A percentile compares a stretch with the other conserved stretches of the same genome.
Evolutionary conservation across 2,888 invertebrate genomes (phyloP).

Genomic region (Lycocerus yunnanus): DNA sequence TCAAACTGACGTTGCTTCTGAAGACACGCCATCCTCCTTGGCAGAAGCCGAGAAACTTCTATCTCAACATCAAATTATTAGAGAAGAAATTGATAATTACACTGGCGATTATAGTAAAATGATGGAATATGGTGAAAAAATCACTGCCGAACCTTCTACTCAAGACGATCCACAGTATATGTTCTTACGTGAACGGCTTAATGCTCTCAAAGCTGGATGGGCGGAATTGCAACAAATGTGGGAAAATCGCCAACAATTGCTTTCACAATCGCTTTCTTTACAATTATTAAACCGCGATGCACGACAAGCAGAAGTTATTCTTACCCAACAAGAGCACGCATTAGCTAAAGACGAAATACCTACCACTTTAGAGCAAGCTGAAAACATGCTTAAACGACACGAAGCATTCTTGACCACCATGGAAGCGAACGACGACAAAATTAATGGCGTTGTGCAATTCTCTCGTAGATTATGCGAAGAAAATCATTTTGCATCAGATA

Average conservation of each 20-base stretch:
- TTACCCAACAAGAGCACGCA: constrained; percentile 98
- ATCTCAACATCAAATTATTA: constrained; percentile 96
- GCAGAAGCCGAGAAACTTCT: constrained; percentile 97
- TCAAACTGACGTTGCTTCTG: constrained; percentile 98
- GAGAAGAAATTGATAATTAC: constrained; percentile 99
- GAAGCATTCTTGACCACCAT: constrained; percentile 99
- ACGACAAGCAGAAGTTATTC: constrained; percentile 94
- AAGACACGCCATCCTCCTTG: constrained; percentile 90
- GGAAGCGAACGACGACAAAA: constrained; percentile 99
- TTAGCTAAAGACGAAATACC: constrained; percentile 96
- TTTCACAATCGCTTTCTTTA: constrained; percentile 93
- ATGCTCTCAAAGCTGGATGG: constrained; percentile 99
- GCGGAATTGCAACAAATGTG: constrained; percentile 99
- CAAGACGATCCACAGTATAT: constrained; percentile 99
- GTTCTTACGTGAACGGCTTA: constrained; percentile 97
- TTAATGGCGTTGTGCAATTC: constrained; percentile 94
- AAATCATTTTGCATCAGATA: constrained; percentile 93
- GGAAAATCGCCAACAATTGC: constrained; percentile 94
- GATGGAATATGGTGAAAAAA: constrained; percentile 98
- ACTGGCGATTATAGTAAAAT: constrained; percentile 96
- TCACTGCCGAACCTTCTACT: constrained; percentile 85
- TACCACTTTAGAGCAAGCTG: constrained; percentile 92
- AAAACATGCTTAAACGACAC: constrained; percentile 95
- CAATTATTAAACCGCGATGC: constrained; percentile 97
- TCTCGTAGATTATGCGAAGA: constrained; percentile 84